Base-by-base conservation (phyloP, 1,140 invertebrate genomes). In the Drosophila tristis region DNA sequence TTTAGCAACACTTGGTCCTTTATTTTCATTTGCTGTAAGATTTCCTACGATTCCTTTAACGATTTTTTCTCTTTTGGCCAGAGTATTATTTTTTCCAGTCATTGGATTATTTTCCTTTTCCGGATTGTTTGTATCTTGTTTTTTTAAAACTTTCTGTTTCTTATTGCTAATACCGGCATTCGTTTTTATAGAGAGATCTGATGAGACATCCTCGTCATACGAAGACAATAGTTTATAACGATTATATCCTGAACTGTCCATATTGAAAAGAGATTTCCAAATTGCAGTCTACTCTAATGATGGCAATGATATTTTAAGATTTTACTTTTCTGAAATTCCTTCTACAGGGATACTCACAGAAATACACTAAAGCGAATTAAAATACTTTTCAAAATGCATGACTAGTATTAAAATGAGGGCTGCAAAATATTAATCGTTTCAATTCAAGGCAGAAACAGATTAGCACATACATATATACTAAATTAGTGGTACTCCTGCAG, bases 181-280 rank as follows among this genome's bases (percentile, higher is more conserved):
- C 20, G 60, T 49, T 49, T 67, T 66, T 26, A 48, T n/a, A 43
- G 67, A 48, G n/a, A 58, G 25, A 53, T 51, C 31, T 43, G 65
- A 31, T 43, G 49, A 97, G 87, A 94, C 94, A 91, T 94, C 94
- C 92, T 97, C 96, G 92, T 96, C 96, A 86, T 96, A 95, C 92
- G 95, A 94, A 91, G 97, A 95, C 93, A 98, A 97, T 92, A 98
- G 94, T 92, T 95, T 96, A 93, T 97, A 98, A 93, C 98, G 96
- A 93, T 98, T 98, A 82, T 97, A 97, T 94, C 98, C 98, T 84
- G 95, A 94, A 93, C 95, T 96, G 93, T 98, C 97, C 97, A 98
- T 98, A 70, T 76, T 90, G 59, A 49, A 61, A 87, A 67, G 58
- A 29, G 43, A 35, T 42, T 47, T 66, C 50, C 60, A 68, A 45